Evolutionary conservation across 2,797 vertebrate genomes (phyloP), one percentile per base, ranked within the genome.

Genomic region (Sebastes baramenuke): DNA sequence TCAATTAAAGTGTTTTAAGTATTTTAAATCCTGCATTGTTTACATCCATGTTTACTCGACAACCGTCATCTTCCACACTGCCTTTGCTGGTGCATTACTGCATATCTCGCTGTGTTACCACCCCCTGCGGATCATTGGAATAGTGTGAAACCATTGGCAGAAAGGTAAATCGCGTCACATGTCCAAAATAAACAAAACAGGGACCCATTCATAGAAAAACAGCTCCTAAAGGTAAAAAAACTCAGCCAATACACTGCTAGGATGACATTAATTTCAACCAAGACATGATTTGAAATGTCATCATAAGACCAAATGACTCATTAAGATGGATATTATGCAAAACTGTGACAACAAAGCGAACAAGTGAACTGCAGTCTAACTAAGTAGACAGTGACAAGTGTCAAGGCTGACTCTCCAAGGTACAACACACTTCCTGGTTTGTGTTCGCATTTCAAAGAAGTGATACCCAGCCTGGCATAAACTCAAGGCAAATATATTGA

Each of bases 401-500:
- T 38, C 13, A 20, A 8, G 36, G 20, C 20, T 6, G 42, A 75
- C 16, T 46, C 11, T 18, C 62, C 3, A 77, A 22, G n/a, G 8
- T 18, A 24, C 29, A 42, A 65, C 74, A 70, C 38, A 29, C 56
- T 46, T 61, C 38, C 70, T 18, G 30, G 54, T 59, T 42, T 38
- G 59, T 71, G 55, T 65, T 64, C 11, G 25, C 16, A 55, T 70
- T 13, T 32, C 46, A 81, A 76, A 79, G 12, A 62, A 52, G 34
- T 34, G 36, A 34, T 38, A 65, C 32, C 18, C 67, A n/a, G 46
- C 52, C 18, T 46, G 38, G 64, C 25, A 70, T 46, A 55, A 56
- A 67, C 52, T 30, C 2, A 32, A 42, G n/a, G 5, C 7, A 73
- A 72, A 68, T 55, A 60, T 49, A 49, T 46, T 67, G 18, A 74